These are phyloP conservation scores for Gambusia yucatana DNA, from an alignment of 2,797 vertebrate species.

Conservation along the genomic window DNA sequence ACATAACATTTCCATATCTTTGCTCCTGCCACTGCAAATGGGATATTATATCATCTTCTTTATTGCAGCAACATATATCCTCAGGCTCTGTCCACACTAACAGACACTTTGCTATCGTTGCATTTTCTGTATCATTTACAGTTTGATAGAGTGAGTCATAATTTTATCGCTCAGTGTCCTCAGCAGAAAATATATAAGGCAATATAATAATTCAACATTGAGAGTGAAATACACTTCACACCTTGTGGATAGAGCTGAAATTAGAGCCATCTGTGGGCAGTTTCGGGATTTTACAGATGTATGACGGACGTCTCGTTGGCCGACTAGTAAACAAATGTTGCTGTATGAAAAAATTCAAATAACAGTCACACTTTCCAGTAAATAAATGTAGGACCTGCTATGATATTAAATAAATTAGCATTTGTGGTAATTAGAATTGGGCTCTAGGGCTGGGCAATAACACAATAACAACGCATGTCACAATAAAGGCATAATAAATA, in stretches of 20 bases:
- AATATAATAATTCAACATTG: not conserved
- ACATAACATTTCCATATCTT: not conserved
- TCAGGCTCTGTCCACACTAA: not conserved
- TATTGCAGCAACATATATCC: not conserved
- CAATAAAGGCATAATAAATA: too few relatives aligned
- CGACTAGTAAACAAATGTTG: not conserved
- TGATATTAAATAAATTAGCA: too few relatives aligned
- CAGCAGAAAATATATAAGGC: slow-evolving; percentile 8
- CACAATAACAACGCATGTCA: too few relatives aligned
- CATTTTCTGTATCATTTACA: slow-evolving; percentile 25
- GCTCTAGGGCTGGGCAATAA: too few relatives aligned
- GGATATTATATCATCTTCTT: not conserved
- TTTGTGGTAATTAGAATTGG: too few relatives aligned
- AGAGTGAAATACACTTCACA: slow-evolving; percentile 49
- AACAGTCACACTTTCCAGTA: not conserved
- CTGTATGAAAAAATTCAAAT: not conserved
- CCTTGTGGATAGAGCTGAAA: slow-evolving; percentile 27
- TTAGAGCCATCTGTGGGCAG: not conserved
- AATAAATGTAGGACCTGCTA: too few relatives aligned
- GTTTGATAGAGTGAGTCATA: not conserved
- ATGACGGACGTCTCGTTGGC: too few relatives aligned
- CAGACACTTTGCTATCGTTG: not conserved
- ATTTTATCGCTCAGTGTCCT: slow-evolving; percentile 17
- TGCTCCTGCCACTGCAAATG: not conserved
- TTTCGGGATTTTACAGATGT: not conserved